Base-by-base conservation (phyloP, 2,888 invertebrate genomes). In the Agonopterix heracliana region DNA sequence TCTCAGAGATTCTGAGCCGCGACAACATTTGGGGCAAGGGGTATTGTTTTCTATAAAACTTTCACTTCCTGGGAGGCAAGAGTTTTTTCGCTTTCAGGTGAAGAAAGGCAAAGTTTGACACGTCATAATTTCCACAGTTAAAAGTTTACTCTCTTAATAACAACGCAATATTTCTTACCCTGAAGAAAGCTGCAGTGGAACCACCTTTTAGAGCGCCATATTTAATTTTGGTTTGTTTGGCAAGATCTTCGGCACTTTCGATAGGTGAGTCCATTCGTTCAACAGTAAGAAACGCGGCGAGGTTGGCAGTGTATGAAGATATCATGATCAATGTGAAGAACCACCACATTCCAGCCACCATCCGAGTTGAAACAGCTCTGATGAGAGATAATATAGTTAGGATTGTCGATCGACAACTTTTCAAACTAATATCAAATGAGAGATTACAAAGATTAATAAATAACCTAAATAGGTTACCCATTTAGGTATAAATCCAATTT, bases 311-410 rank as follows among this genome's bases (percentile, higher is more conserved):
- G 81, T 98, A 98, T 7, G 97, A 97, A 0, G 97, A 97, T 61
- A 98, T 97, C 95, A 98, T 97, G 66, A 98, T 97, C 45, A 97
- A 86, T 0, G 96, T 96, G 81, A 97, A 97, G 81, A 97, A 97
- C 97, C 97, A 97, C 95, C 96, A 96, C 92, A 96, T 96, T 38
- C 96, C 96, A 2, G 95, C 96, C 9, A 96, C 93, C 92, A 96
- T 94, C 55, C 97, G 90, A 0, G 96, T 96, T 0, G 96, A 96
- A 10, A 95, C 94, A 41, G 96, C 96, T 83, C 96, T 95, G 52
- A 8, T 34, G 14, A 43, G 12, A 38, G n/a, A 11, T 38, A 36
- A 10, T 38, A n/a, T 38, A n/a, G n/a, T 38, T 26, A 26, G 26
- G 9, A 40, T 2, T 14, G 17, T 34, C 9, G 4, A 5, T 13